Base-by-base conservation (phyloP, 2,113 vertebrate species). In the Myiozetetes cayanensis region DNA sequence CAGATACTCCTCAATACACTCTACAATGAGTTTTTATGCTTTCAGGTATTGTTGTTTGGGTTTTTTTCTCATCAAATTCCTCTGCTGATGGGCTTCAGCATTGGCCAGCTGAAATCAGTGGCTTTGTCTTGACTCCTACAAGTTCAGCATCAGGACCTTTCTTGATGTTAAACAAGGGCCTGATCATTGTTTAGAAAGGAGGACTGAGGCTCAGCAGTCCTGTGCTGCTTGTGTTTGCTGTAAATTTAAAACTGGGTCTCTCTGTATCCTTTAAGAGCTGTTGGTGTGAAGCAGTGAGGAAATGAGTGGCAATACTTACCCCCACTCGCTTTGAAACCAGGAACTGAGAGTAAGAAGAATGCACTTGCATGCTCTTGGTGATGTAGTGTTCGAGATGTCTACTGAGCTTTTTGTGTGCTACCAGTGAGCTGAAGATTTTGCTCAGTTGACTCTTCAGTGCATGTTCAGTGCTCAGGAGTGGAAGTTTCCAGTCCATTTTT, bases 31-130 rank as follows among this genome's bases (percentile, higher is more conserved):
- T 17, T 61, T 85, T 61, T 63, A 39, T 46, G 5, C 25, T 85
- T 89, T 80, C 37, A 49, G 3, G 7, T 31, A 4, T 8, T 43
- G 55, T 4, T 18, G 21, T 33, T 63, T 30, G 14, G 7, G 1
- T 0, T 1, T 25, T 58, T 52, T 59, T 0, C 1, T 7, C 11
- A 9, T 24, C 39, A 35, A 84, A 50, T 74, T 55, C 35, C 12
- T 78, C 63, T 81, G 21, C 39, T 49, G 17, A 22, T 28, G 6
- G 21, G 23, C 9, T 53, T 88, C 4, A 35, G 30, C 21, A 18
- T 0, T 50, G 35, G 8, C 43, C 19, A 17, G 1, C 25, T 90
- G 43, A 84, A 88, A 71, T 80, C 16, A 12, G 14, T 55, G 39
- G 6, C 17, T 62, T 24, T 66, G 20, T 77, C 35, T 66, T 67